Evolutionary conservation across 2,888 invertebrate genomes (phyloP), one percentile per base, ranked within the genome.

Genomic region (Campoplex nolae): DNA sequence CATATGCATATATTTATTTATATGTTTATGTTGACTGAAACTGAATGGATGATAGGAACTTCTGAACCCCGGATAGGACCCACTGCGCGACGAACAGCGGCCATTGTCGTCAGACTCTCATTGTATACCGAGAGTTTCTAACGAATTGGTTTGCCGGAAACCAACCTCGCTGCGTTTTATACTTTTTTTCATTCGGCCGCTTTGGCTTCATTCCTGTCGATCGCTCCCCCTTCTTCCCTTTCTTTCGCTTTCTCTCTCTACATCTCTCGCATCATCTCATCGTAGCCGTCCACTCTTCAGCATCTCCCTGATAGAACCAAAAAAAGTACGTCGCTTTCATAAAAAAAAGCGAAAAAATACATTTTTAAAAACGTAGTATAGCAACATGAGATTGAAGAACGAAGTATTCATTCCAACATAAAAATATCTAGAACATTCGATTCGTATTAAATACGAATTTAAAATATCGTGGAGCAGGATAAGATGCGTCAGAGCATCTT

Each of bases 91-190:
- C 88, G 85, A 89, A 74, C 84, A 82, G 85, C 80, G 88, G 84
- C 89, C 89, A 92, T 92, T 92, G 92, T 92, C 90, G 88, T 87
- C 87, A 77, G 87, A 89, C 90, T 90, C 90, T 92, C 91, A 91
- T 92, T 92, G 91, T 92, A 87, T 80, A 84, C 78, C 76, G 86
- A 88, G 89, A 91, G 89, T 92, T 90, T 92, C 90, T 92, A 91
- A 92, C 92, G 91, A 92, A 92, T 92, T 91, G 92, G 90, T 90
- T 90, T 86, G 88, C 90, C 91, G 91, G 89, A 92, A 91, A 90
- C 89, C 89, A 86, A 83, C 85, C 85, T 85, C 81, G 65, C 71
- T 80, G 68, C 80, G 42, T 65, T 79, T 71, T 88, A 81, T 83
- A 84, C 76, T 84, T 83, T 67, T 83, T 85, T 87, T 80, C 86